Conservation (phyloP, 2,113 vertebrate genomes). For the Rhinichthys klamathensis region DNA sequence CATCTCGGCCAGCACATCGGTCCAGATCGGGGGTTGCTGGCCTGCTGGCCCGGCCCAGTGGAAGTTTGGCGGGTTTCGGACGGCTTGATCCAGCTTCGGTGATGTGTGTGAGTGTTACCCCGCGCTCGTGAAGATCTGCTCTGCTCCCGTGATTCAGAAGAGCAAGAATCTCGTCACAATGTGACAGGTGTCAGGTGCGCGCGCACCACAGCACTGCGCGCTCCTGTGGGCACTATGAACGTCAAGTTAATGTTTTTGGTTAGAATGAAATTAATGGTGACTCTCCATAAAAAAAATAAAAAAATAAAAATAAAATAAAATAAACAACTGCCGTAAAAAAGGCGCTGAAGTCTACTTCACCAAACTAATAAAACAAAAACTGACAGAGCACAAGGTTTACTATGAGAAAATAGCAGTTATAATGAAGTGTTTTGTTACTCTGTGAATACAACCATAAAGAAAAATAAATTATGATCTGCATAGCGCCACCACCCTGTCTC, state of each 20-base stretch:
- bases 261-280: neutral
- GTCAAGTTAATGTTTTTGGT: neutral
- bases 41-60: conserved; percentile 74
- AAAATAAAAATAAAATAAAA: neutral
- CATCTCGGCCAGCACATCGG: conserved; percentile 84
- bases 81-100: conserved; percentile 77
- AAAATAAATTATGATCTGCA: neutral
- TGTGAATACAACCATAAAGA: neutral
- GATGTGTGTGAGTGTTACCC: conserved; percentile 41
- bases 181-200: conserved; percentile 45
- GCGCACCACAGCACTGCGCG: conserved; percentile 12
- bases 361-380: neutral
- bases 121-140: conserved; percentile 33
- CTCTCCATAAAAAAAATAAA: neutral
- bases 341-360: neutral
- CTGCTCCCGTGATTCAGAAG: conserved; percentile 11
- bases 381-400: neutral
- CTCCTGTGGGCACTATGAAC: neutral
- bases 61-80: conserved; percentile 69
- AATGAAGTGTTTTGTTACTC: neutral
- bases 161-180: conserved; percentile 36
- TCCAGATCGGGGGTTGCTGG: conserved; percentile 75
- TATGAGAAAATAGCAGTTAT: neutral
- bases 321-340: too few species aligned
- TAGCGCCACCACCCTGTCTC: neutral